Conservation (phyloP, 2,797 vertebrate genomes). For the Chelon labrosus region DNA sequence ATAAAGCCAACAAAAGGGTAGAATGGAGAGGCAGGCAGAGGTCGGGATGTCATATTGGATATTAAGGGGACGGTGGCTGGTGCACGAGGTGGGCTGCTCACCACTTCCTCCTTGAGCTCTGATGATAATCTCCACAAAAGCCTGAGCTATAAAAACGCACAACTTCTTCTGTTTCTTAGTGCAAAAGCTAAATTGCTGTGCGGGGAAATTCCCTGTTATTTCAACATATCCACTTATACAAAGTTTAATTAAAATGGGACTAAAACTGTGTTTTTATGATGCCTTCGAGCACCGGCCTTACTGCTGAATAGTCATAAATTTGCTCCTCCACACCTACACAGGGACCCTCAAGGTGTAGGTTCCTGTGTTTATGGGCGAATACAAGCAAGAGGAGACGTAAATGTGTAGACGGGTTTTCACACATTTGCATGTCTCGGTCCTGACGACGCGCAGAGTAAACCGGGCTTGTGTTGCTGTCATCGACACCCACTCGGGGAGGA, state of each 20-base stretch:
- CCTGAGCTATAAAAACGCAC: constrained; percentile 6
- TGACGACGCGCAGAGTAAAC: constrained; percentile 36
- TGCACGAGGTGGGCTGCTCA: neutral
- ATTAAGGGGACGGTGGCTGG: neutral
- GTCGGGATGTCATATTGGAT: constrained; percentile 6
- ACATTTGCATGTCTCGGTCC: constrained; percentile 27
- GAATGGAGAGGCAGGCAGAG: constrained; percentile 4
- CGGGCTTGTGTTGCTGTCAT: constrained; percentile 42
- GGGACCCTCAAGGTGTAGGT: neutral
- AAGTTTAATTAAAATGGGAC: constrained; percentile 52
- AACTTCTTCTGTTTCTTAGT: constrained; percentile 6
- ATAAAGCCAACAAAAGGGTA: constrained; percentile 28
- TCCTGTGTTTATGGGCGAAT: neutral
- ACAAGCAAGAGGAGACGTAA: constrained; percentile 1
- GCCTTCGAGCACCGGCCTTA: constrained; percentile 4
- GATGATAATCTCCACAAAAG: constrained; percentile 7
- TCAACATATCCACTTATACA: constrained; percentile 15
- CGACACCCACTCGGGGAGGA: constrained; percentile 26
- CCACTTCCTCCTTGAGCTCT: neutral
- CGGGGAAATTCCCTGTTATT: constrained; percentile 43
- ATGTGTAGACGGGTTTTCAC: constrained; percentile 23
- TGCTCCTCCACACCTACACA: constrained; percentile 7
- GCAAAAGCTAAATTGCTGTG: constrained; percentile 19
- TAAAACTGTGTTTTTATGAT: constrained; percentile 38
- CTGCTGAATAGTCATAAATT: constrained; percentile 15